Conservation (phyloP, 2,113 vertebrate species). For the Zapornia atra region DNA sequence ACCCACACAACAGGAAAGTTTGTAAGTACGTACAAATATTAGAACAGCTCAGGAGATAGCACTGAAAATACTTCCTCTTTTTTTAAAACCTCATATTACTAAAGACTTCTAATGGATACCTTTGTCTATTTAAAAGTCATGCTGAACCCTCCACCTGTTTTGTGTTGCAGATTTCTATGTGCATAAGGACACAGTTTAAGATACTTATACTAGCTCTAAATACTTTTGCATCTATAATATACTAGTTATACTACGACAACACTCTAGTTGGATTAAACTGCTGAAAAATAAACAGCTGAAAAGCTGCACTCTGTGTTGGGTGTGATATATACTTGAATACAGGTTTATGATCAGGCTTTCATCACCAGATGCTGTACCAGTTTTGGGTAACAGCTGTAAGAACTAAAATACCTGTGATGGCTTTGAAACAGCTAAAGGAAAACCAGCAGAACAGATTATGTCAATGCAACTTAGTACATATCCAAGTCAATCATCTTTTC, state of each 20-base stretch:
- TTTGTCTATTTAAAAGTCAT: background rate
- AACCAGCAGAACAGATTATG: background rate
- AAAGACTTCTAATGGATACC: background rate
- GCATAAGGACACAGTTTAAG: background rate
- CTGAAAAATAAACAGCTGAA: background rate
- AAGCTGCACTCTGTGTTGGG: too few relatives aligned
- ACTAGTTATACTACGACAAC: background rate
- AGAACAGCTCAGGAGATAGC: background rate
- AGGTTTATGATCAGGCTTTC: background rate
- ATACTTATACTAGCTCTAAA: background rate
- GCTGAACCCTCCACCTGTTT: background rate
- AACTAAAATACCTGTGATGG: background rate
- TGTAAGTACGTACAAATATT: background rate
- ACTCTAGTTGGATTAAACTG: background rate
- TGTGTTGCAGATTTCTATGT: accelerated
- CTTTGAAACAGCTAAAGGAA: background rate
- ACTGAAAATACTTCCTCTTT: background rate
- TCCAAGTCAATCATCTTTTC: background rate
- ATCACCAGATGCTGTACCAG: background rate
- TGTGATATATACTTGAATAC: background rate
- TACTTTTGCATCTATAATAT: background rate
- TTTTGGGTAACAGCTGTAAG: background rate
- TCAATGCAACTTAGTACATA: background rate
- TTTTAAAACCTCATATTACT: background rate
- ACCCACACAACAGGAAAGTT: background rate